Conservation (phyloP, 92 coral and sea anemone species). For the Epizoanthus stellaris region DNA sequence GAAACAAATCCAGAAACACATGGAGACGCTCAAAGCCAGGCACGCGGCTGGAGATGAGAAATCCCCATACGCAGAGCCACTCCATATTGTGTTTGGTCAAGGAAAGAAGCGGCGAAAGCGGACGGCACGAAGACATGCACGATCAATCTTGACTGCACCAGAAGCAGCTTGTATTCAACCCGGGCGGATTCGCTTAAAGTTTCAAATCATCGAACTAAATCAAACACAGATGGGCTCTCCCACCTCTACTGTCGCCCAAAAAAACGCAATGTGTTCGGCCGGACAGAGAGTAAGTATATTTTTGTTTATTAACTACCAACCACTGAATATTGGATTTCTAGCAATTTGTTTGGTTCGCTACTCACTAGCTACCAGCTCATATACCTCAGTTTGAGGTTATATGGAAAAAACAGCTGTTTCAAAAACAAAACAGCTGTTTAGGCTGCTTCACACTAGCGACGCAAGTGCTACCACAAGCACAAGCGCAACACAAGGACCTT, state of each 20-base stretch:
- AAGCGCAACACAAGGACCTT: too few species aligned
- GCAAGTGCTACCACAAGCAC: too few species aligned
- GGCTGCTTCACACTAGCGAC: too few species aligned
- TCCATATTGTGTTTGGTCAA: constrained; percentile 83
- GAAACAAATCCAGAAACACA: constrained; percentile 92
- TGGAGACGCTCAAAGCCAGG: constrained; percentile 90
- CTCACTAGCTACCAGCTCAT: too few species aligned
- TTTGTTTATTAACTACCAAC: too few species aligned
- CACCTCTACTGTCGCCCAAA: background rate
- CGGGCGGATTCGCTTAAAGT: constrained; percentile 62
- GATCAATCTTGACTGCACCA: constrained; percentile 29
- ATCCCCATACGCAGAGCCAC: constrained; percentile 97
- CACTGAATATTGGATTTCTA: too few species aligned
- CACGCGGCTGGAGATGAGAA: constrained; percentile 95
- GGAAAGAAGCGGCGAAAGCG: constrained; percentile 53
- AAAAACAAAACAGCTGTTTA: too few species aligned
- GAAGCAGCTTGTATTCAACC: constrained; percentile 29
- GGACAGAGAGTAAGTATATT: background rate
- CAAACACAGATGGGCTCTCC: background rate
- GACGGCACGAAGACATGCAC: constrained; percentile 27
- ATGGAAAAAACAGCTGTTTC: too few species aligned
- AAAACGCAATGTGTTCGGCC: background rate
- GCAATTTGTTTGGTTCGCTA: too few species aligned
- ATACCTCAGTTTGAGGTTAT: too few species aligned
- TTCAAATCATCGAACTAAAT: constrained; percentile 31